phyloP scores from a whole-genome alignment of 1,140 invertebrate species.

The Triops cancriformis region DNA sequence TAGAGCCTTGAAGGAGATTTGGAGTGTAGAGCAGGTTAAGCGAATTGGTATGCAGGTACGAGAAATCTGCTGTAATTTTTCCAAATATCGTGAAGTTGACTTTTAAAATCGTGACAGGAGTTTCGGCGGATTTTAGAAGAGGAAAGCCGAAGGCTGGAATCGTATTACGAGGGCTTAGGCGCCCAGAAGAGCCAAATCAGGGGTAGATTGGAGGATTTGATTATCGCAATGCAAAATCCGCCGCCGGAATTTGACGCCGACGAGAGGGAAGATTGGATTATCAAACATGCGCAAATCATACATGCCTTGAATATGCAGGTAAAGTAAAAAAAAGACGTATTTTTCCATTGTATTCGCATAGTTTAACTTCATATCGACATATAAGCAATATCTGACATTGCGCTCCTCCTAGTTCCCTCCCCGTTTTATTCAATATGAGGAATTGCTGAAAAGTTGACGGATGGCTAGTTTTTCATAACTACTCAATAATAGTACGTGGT shows the following conservation, averaged over 20 bases:
- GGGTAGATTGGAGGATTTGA: constrained; percentile 10
- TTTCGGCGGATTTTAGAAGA: background rate
- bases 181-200: constrained; percentile 4
- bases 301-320: background rate
- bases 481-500: too few species aligned
- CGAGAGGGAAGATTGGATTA: background rate
- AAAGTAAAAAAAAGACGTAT: background rate
- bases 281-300: background rate
- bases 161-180: background rate
- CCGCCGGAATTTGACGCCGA: background rate
- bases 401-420: too few species aligned
- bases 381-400: too few species aligned
- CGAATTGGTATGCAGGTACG: too few species aligned
- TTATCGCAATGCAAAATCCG: background rate
- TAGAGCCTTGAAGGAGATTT: too few species aligned
- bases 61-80: background rate
- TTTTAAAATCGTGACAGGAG: background rate
- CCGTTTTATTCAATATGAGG: too few species aligned
- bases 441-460: too few species aligned
- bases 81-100: background rate
- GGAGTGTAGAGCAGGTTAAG: too few species aligned
- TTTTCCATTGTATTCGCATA: too few species aligned
- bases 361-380: too few species aligned
- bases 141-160: background rate
- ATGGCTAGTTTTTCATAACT: too few species aligned